Percentiles rank a stretch among this genome's conserved stretches.
Conservation (phyloP, 2,888 invertebrate species). For the Seladonia tumulorum region DNA sequence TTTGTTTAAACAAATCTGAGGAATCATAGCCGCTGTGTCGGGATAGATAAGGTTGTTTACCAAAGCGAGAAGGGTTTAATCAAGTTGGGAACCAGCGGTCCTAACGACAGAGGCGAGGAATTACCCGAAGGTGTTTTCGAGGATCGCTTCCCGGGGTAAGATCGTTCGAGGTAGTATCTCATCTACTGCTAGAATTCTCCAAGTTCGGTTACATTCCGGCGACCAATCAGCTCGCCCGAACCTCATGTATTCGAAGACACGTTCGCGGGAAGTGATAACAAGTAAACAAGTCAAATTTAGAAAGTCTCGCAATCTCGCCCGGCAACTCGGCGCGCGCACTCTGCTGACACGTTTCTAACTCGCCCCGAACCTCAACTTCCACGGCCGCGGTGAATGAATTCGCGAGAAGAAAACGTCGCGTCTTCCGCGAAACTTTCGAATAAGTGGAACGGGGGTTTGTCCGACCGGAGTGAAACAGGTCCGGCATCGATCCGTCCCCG, state of each 20-base stretch:
- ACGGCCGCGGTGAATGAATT: background rate
- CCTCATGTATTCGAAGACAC: conserved; percentile 18
- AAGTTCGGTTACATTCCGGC: conserved; percentile 12
- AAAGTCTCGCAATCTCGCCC: conserved; percentile 16
- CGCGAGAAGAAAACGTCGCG: background rate
- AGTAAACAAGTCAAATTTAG: conserved; percentile 20
- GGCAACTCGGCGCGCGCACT: background rate
- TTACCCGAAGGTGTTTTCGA: conserved; percentile 2
- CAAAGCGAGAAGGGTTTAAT: background rate
- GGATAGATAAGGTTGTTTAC: conserved; percentile 3
- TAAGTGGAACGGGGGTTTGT: background rate
- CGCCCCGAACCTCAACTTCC: background rate
- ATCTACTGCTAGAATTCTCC: conserved; percentile 3
- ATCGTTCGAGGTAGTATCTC: conserved; percentile 2
- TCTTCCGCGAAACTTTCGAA: background rate
- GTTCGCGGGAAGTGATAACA: conserved; percentile 16
- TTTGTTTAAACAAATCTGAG: background rate
- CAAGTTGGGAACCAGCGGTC: conserved; percentile 9
- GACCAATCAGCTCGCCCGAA: background rate
- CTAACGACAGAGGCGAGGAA: conserved; percentile 8
- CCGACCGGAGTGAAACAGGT: background rate
- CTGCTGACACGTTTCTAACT: conserved; percentile 1
- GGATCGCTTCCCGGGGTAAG: background rate
- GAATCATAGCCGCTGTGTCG: background rate
- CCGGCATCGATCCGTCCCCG: background rate